Base-by-base conservation (phyloP, 2,888 invertebrate genomes). In the Orthonychiurus folsomi region DNA sequence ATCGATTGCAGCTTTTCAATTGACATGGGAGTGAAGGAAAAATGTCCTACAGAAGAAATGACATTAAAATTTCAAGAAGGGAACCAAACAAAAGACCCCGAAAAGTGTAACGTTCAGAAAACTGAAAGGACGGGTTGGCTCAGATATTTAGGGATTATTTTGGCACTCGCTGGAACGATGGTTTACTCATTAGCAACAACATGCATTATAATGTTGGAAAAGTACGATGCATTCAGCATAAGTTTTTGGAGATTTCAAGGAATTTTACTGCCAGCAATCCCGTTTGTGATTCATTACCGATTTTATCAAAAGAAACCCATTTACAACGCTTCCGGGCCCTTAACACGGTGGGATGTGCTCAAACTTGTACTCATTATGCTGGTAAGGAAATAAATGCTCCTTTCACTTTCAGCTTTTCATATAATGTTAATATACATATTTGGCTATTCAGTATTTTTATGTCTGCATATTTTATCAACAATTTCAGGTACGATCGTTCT, bases 121-220 rank as follows among this genome's bases (percentile, higher is more conserved):
- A n/a, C n/a, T 37, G 37, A 37, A 37, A 59, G 50, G 26, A 59
- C 59, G 26, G 66, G 64, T 26, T 61, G 60, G 59, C 55, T 59
- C 47, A 50, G 37, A 50, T 64, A 64, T 60, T 63, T 59, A 18
- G 66, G 62, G 1, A 58, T 71, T 1, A 62, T 69, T 24, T 65
- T 69, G 28, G 69, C 63, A 9, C 59, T 70, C 28, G 50, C 62
- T 1, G 67, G 69, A 3, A 66, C 65, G 27, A 56, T 71, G 25
- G 67, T 67, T 48, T 69, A 66, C 50, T 71, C 71, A 0, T 27
- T 71, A 50, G 66, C 68, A 3, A 59, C 70, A 24, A 27, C 69
- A n/a, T 59, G 68, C 50, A 66, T 69, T 0, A 69, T 66, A 60
- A 59, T 70, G 1, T 59, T 69, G 12, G 50, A 63, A 37, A 37